Conservation (phyloP, 92 coral and sea anemone species). For the Heteractis magnifica region DNA sequence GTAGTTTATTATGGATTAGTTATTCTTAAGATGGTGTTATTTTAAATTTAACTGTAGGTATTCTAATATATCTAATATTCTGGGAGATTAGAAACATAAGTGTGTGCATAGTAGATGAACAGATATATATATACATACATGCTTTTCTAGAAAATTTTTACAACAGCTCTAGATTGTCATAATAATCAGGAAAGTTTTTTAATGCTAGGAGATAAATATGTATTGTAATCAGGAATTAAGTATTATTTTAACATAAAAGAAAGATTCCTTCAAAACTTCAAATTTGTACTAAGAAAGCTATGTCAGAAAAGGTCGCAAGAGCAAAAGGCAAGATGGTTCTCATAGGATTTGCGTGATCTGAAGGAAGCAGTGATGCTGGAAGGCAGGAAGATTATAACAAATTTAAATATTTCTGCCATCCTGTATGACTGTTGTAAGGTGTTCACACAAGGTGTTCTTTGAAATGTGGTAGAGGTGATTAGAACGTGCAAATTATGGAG, state of each 20-base stretch:
- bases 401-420: no score
- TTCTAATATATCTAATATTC: background rate
- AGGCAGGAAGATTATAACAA: no score
- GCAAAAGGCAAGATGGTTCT: no score
- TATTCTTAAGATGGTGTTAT: slow-evolving; percentile 6
- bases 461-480: no score
- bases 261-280: background rate
- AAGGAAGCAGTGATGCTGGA: no score
- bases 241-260: background rate
- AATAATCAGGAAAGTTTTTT: background rate
- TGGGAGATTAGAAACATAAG: background rate
- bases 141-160: slow-evolving; percentile 5
- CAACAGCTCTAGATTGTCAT: background rate
- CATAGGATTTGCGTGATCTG: no score
- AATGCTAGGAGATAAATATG: background rate
- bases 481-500: no score
- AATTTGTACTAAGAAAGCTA: no score
- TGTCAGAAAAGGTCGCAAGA: no score
- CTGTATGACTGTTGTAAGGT: no score
- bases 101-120: background rate
- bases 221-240: background rate
- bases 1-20: background rate
- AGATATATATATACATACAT: background rate
- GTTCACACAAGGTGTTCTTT: no score
- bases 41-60: background rate